These are phyloP conservation scores for Intellagama lesueurii DNA, from an alignment of 2,797 vertebrate species.

Conservation along the genomic window DNA sequence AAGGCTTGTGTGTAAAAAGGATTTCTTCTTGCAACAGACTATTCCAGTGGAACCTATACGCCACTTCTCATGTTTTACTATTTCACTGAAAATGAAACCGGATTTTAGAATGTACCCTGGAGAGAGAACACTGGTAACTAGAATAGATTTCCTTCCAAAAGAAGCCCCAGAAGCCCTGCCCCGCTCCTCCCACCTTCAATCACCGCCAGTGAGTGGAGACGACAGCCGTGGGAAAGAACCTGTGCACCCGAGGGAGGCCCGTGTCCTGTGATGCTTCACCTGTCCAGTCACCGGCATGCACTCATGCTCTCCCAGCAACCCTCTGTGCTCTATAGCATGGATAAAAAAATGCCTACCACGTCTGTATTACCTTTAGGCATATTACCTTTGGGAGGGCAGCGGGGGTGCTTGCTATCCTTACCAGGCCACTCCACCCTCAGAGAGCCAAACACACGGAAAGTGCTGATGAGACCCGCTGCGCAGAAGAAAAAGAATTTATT, in stretches of 20 bases:
- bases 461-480: slow-evolving; percentile 94
- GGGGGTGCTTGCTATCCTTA: slow-evolving; percentile 99
- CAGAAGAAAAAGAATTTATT: slow-evolving; percentile 7
- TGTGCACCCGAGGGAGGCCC: slow-evolving; percentile 31
- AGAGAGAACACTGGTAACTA: not conserved
- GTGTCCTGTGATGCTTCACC: slow-evolving; percentile 58
- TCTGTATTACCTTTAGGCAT: slow-evolving; percentile 97
- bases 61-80: not conserved
- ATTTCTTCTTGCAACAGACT: not conserved
- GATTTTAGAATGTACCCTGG: too few relatives aligned
- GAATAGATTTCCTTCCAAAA: not conserved
- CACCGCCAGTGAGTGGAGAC: not conserved
- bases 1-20: not conserved
- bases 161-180: not conserved
- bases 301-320: slow-evolving; percentile 73
- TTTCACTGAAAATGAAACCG: not conserved
- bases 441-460: slow-evolving; percentile 96
- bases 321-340: slow-evolving; percentile 76
- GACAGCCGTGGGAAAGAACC: slow-evolving; percentile 7
- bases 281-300: slow-evolving; percentile 77
- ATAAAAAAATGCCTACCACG: slow-evolving; percentile 87
- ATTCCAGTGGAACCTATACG: not conserved
- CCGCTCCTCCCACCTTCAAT: not conserved
- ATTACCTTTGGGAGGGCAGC: slow-evolving; percentile 99
- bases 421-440: slow-evolving; percentile 98